These are phyloP conservation scores for Potorous gilbertii DNA, from an alignment of 2,797 vertebrate genomes.

Conservation along the genomic window DNA sequence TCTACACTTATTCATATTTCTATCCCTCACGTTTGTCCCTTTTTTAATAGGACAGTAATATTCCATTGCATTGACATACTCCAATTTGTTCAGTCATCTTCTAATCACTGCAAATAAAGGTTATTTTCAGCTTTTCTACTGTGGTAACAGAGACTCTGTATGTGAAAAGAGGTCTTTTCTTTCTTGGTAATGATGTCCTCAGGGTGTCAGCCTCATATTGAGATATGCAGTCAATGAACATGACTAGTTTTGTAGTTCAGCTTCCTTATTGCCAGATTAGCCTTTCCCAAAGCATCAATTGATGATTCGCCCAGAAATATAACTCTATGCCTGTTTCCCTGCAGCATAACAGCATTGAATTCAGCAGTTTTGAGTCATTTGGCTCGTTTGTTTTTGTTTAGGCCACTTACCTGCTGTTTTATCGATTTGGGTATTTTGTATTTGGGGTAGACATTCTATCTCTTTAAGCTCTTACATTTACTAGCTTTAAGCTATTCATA, in stretches of 20 bases:
- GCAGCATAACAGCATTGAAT: background rate
- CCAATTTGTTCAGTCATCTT: background rate
- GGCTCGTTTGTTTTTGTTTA: background rate
- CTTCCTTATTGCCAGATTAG: background rate
- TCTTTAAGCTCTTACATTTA: background rate
- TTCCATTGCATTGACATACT: background rate
- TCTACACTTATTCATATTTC: background rate
- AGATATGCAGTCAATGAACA: background rate
- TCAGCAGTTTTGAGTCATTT: background rate
- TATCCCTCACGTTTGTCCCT: background rate
- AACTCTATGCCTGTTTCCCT: background rate
- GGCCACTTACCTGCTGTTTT: background rate
- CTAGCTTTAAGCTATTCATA: background rate
- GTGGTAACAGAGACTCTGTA: no score
- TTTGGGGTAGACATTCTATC: background rate
- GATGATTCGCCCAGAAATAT: background rate
- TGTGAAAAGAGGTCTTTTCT: background rate
- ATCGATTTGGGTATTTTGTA: background rate
- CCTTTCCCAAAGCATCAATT: background rate
- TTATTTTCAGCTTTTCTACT: background rate
- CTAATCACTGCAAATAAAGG: background rate
- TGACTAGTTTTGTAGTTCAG: background rate
- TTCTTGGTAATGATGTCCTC: background rate
- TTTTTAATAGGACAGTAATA: background rate
- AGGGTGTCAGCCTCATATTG: background rate